Evolutionary conservation across 2,888 invertebrate genomes (phyloP).

Genomic region (Synergus japonicus): DNA sequence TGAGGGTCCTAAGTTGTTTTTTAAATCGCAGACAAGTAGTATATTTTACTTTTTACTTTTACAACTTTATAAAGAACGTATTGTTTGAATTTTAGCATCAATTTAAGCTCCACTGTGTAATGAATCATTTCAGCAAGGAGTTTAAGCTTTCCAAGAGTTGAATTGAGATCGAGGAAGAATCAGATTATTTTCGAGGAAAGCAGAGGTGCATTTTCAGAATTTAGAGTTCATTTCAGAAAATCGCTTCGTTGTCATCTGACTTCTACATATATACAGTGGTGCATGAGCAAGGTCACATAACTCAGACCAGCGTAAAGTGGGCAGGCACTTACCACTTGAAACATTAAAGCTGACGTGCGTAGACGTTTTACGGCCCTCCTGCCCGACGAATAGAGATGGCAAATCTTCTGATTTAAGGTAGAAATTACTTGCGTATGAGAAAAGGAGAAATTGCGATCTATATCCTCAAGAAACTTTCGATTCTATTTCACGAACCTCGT

Average conservation of each 20-base stretch:
- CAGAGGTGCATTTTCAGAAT: not conserved
- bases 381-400: not conserved
- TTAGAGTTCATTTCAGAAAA: not conserved
- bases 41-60: not conserved
- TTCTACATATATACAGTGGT: not conserved
- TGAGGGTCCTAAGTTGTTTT: not conserved
- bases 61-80: not conserved
- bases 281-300: not conserved
- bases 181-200: not conserved
- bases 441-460: not conserved
- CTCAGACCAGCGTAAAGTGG: conserved; percentile 35
- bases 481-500: not conserved
- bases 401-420: not conserved
- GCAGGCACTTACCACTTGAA: conserved; percentile 54
- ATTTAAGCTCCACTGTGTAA: too few species aligned
- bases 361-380: conserved; percentile 45
- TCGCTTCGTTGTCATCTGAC: not conserved
- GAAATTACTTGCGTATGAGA: not conserved
- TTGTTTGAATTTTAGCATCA: not conserved
- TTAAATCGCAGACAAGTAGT: not conserved
- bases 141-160: not conserved
- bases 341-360: conserved; percentile 57
- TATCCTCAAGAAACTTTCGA: not conserved
- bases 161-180: not conserved
- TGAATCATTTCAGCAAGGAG: not conserved